Conservation (phyloP, 1,140 invertebrate species). For the Temnothorax longispinosus region DNA sequence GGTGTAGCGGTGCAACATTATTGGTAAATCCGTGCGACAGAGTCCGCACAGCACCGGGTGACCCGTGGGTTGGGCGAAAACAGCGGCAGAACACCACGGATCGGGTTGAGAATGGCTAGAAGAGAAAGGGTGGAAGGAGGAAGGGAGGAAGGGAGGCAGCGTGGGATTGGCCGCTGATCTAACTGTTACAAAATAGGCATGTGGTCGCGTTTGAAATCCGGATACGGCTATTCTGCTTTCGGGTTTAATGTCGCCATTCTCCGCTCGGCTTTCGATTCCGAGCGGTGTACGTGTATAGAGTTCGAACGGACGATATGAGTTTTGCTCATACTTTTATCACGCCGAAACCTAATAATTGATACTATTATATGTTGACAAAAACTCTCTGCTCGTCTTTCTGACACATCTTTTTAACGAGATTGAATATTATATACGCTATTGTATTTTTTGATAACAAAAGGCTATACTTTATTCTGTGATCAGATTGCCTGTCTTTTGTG, state of each 20-base stretch:
- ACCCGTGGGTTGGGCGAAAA: constrained; percentile 54
- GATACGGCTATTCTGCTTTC: constrained; percentile 77
- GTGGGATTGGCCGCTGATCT: constrained; percentile 65
- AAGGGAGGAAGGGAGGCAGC: not conserved
- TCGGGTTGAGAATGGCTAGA: constrained; percentile 21
- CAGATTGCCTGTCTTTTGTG: not conserved
- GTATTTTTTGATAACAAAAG: not conserved
- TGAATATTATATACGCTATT: not conserved
- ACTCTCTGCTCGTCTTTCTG: not conserved
- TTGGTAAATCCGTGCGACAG: constrained; percentile 79
- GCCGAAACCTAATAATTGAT: constrained; percentile 25
- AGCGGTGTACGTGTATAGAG: not conserved
- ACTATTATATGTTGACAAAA: constrained; percentile 24
- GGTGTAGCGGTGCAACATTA: constrained; percentile 75
- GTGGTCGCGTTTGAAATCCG: constrained; percentile 78
- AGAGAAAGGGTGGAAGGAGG: not conserved
- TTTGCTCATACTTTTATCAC: not conserved
- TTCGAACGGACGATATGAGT: not conserved
- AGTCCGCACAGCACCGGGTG: constrained; percentile 59
- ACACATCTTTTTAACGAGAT: not conserved
- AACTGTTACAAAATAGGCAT: constrained; percentile 80
- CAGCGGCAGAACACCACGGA: constrained; percentile 1
- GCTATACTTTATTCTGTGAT: not conserved
- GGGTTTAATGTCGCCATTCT: constrained; percentile 73
- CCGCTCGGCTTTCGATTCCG: constrained; percentile 41